Conservation (phyloP, 2,888 invertebrate genomes). For the Macrosiphum euphorbiae region DNA sequence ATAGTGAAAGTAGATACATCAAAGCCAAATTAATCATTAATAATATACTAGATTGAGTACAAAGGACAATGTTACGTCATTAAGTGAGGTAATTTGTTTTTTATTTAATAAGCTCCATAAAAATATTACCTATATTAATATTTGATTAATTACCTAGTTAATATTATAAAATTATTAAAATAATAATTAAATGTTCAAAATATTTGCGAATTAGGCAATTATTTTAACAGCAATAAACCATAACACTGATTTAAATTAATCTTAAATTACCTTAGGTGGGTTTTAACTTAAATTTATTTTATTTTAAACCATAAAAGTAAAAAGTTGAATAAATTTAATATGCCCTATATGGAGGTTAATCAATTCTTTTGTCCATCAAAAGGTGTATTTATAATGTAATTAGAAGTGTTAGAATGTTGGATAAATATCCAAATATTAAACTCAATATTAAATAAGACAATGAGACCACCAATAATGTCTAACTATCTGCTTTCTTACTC, state of each 20-base stretch:
- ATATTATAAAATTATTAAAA: neutral
- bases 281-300: neutral
- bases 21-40: conserved; percentile 35
- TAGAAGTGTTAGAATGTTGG: neutral
- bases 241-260: neutral
- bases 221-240: neutral
- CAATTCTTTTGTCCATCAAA: neutral
- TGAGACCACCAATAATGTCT: neutral
- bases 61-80: conserved; percentile 19
- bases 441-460: neutral
- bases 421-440: neutral
- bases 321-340: neutral
- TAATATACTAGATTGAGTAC: neutral
- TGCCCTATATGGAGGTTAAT: neutral
- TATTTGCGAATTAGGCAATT: neutral
- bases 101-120: neutral
- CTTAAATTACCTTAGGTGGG: neutral
- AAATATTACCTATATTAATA: neutral
- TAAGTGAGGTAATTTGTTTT: neutral
- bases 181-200: neutral
- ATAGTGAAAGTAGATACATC: neutral
- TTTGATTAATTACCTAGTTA: neutral
- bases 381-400: neutral
- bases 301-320: neutral
- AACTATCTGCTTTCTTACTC: neutral